These are phyloP conservation scores for Pampus argenteus DNA, from an alignment of 2,797 vertebrate genomes.

Conservation along the genomic window DNA sequence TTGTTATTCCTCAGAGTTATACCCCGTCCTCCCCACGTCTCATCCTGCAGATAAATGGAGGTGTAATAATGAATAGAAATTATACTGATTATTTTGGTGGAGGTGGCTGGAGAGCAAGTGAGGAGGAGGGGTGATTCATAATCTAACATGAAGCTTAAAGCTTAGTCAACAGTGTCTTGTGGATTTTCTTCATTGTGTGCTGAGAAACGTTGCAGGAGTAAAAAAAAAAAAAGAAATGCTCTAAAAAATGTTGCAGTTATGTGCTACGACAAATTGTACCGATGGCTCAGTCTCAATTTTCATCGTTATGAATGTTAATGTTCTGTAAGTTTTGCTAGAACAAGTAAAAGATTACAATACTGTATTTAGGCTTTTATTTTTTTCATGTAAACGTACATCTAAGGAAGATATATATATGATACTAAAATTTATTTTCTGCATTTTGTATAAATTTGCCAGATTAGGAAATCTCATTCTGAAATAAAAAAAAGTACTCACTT, in stretches of 20 bases:
- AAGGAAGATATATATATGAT: neutral
- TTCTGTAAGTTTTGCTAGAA: neutral
- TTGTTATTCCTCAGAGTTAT: constrained; percentile 93
- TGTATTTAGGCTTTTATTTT: too few species aligned
- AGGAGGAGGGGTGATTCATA: constrained; percentile 59
- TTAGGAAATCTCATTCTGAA: neutral
- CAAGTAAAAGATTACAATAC: neutral
- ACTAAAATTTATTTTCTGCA: neutral
- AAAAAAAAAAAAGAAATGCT: neutral
- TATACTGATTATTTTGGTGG: constrained; percentile 80
- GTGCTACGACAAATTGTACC: neutral
- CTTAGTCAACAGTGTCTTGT: constrained; percentile 63
- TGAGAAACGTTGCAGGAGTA: neutral
- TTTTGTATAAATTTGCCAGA: neutral
- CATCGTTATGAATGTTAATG: neutral
- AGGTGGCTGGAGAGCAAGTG: constrained; percentile 51
- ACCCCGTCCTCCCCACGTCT: constrained; percentile 80
- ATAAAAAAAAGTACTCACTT: neutral
- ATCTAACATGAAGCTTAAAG: constrained; percentile 58
- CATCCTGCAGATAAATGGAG: constrained; percentile 81
- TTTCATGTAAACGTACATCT: neutral
- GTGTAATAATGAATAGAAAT: constrained; percentile 86
- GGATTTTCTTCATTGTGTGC: constrained; percentile 27
- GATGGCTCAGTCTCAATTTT: neutral
- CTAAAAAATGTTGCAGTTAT: constrained; percentile 6